Evolutionary conservation across 2,797 vertebrate species (phyloP).

Genomic region (Lepilemur ruficaudatus): DNA sequence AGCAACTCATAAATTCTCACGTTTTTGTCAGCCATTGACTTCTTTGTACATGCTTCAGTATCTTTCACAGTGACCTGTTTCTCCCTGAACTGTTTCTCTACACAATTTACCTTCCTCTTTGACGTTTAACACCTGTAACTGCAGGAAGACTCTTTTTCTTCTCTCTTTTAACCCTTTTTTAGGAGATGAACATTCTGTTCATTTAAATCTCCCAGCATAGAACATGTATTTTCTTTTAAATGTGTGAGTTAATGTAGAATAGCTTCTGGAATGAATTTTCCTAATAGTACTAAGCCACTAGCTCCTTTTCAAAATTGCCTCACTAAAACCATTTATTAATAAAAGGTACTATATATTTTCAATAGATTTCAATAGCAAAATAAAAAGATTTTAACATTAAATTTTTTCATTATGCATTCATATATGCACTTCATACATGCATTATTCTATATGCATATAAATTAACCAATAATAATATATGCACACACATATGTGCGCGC

Average conservation of each 20-base stretch:
- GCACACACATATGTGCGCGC: background rate
- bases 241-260: background rate
- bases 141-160: background rate
- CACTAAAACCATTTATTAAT: background rate
- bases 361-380: background rate
- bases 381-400: background rate
- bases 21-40: background rate
- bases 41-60: background rate
- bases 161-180: background rate
- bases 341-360: background rate
- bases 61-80: background rate
- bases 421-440: too few species aligned
- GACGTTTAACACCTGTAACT: background rate
- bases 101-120: background rate
- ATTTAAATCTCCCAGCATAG: background rate
- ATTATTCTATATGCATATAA: background rate
- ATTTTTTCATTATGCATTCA: background rate
- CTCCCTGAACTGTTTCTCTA: background rate
- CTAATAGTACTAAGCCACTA: background rate
- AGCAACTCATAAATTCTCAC: background rate
- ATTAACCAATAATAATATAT: background rate
- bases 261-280: background rate
- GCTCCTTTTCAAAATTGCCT: background rate
- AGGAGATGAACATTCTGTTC: background rate
- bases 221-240: background rate